Base-by-base conservation (phyloP, 2,113 vertebrate species). In the Ailuropoda melanoleuca region DNA sequence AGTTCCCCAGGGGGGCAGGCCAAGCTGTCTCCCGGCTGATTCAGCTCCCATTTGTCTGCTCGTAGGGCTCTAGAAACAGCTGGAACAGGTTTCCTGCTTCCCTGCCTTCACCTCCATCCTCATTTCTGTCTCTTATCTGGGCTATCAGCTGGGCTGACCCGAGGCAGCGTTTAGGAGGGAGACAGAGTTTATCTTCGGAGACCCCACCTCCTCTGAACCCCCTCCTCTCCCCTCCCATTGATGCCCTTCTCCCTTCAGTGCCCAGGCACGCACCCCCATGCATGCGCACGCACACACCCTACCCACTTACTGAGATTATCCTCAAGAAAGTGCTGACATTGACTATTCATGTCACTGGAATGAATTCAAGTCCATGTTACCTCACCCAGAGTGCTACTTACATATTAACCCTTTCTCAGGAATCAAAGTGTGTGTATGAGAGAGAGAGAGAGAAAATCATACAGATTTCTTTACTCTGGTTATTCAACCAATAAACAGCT, bases 221-320 rank as follows among this genome's bases (percentile, higher is more conserved):
- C 70, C 2, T 8, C 17, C 43, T 93, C 14, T 13, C 15, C 43
- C 14, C 43, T 29, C 60, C 48, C 17, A 0, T 2, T 2, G 37
- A 6, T 4, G 17, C 26, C 56, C 62, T 13, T 56, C 70, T 46
- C 37, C 75, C 31, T 34, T 72, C 24, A n/a, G 18, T 4, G 26
- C 50, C 26, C 6, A 56, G 39, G 18, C 43, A 4, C 15, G 24
- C 46, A 2, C 15, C 18, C 43, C n/a, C 12, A 9, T 8, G 21
- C 11, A 0, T 31, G 10, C 21, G 24, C 21, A 0, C 17, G 3
- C 9, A 14, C 58, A 60, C 24, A 26, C 29, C 0, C 10, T 2
- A 8, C 21, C 37, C 37, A 37, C 62, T 26, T 86, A 10, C 0
- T 50, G 24, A 74, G 70, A 75, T 62, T 23, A 56, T 77, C 39